A percentile compares a stretch with the other conserved stretches of the same genome.
These are phyloP conservation scores for Sinopyrophorus schimmeli DNA, from an alignment of 2,888 invertebrate species.

Conservation along the genomic window DNA sequence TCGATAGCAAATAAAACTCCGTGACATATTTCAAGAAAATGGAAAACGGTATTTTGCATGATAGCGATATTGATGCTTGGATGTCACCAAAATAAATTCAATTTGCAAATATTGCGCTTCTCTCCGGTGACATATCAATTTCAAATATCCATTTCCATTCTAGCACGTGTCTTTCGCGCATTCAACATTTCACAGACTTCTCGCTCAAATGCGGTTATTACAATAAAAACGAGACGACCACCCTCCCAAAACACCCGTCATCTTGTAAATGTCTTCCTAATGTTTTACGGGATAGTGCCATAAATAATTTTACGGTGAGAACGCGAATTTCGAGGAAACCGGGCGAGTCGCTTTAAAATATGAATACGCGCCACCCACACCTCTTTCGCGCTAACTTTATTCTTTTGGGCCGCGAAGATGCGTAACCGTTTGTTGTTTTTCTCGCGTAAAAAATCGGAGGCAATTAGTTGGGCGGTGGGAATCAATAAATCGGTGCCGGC, in stretches of 20 bases:
- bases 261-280: conserved; percentile 47
- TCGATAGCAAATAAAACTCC: conserved; percentile 13
- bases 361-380: too few species aligned
- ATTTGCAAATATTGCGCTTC: conserved; percentile 48
- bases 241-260: conserved; percentile 36
- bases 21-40: conserved; percentile 9
- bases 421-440: too few species aligned
- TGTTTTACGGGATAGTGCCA: conserved; percentile 45
- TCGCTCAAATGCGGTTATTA: conserved; percentile 44
- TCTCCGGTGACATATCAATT: conserved; percentile 46
- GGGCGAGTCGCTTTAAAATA: conserved; percentile 23
- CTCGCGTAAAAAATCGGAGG: too few species aligned
- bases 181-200: conserved; percentile 48
- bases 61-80: conserved; percentile 24
- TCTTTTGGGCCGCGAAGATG: too few species aligned
- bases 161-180: conserved; percentile 48
- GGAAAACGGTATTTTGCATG: conserved; percentile 20
- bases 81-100: conserved; percentile 44
- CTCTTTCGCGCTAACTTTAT: too few species aligned
- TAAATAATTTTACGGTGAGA: conserved; percentile 50
- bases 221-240: conserved; percentile 47
- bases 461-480: conserved; percentile 47
- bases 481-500: conserved; percentile 50
- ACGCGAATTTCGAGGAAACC: conserved; percentile 41
- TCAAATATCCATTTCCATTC: conserved; percentile 46